Conservation (phyloP, 2,888 invertebrate species). For the Galeruca laticollis region DNA sequence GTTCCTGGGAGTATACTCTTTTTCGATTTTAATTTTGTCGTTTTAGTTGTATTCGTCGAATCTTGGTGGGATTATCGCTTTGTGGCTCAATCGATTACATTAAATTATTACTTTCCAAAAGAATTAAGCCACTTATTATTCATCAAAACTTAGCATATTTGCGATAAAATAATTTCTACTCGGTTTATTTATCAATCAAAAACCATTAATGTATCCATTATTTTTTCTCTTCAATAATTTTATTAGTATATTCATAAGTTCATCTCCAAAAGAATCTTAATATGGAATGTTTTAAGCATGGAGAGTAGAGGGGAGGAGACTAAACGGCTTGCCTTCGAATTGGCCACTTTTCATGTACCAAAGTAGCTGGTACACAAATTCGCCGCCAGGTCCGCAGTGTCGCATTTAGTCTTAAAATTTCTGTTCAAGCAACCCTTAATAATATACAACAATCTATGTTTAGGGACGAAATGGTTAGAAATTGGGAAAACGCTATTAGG, state of each 20-base stretch:
- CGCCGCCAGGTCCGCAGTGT: too few species aligned
- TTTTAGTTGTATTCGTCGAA: conserved; percentile 19
- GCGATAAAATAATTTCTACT: neutral
- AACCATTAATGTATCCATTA: neutral
- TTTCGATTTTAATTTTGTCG: conserved; percentile 24
- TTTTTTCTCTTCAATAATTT: neutral
- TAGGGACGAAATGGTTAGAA: too few species aligned
- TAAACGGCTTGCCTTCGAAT: too few species aligned
- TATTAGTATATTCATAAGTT: neutral
- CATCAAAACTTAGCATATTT: neutral
- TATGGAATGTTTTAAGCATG: too few species aligned
- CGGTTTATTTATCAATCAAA: neutral
- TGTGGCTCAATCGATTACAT: conserved; percentile 16
- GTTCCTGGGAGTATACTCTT: conserved; percentile 59
- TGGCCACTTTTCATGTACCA: too few species aligned
- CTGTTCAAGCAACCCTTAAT: too few species aligned
- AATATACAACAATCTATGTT: too few species aligned
- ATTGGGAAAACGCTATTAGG: too few species aligned
- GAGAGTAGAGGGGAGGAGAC: too few species aligned
- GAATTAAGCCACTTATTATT: conserved; percentile 5
- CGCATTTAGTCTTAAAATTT: too few species aligned
- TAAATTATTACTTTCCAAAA: neutral
- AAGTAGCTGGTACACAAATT: too few species aligned
- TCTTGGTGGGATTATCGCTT: conserved; percentile 26
- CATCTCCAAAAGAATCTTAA: too few species aligned